Evolutionary conservation across 2,113 vertebrate genomes (phyloP).

Genomic region (Orycteropus afer): DNA sequence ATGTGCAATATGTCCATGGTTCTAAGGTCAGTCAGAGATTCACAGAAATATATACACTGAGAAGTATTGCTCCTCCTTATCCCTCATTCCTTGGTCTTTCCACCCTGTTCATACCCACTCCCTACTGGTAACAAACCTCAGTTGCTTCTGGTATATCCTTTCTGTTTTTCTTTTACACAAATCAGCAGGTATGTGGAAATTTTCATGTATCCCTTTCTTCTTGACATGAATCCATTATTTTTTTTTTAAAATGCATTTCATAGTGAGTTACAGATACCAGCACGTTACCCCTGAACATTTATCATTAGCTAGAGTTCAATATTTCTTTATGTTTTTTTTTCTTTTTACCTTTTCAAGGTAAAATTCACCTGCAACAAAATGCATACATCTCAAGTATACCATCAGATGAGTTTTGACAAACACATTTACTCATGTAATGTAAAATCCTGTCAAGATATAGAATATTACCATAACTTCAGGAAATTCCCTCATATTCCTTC

Average conservation of each 20-base stretch:
- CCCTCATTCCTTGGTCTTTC: neutral
- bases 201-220: accelerated
- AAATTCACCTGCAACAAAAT: too few species aligned
- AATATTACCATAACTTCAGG: accelerated
- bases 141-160: neutral
- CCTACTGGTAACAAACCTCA: neutral
- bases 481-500: accelerated
- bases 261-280: neutral
- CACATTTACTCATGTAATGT: neutral
- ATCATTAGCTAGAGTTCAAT: neutral
- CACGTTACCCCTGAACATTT: neutral
- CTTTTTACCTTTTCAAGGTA: neutral
- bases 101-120: neutral
- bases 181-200: neutral
- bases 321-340: neutral
- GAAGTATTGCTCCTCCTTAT: accelerated
- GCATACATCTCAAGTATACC: neutral
- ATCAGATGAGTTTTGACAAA: neutral
- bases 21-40: neutral
- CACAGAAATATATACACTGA: accelerated
- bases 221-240: neutral
- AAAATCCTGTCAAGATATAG: neutral
- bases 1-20: accelerated
- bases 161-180: neutral
- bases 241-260: neutral